A percentile compares a stretch with the other conserved stretches of the same genome.
These are phyloP conservation scores for Poeciliopsis gracilis DNA, from an alignment of 2,797 vertebrate genomes.

Conservation along the genomic window DNA sequence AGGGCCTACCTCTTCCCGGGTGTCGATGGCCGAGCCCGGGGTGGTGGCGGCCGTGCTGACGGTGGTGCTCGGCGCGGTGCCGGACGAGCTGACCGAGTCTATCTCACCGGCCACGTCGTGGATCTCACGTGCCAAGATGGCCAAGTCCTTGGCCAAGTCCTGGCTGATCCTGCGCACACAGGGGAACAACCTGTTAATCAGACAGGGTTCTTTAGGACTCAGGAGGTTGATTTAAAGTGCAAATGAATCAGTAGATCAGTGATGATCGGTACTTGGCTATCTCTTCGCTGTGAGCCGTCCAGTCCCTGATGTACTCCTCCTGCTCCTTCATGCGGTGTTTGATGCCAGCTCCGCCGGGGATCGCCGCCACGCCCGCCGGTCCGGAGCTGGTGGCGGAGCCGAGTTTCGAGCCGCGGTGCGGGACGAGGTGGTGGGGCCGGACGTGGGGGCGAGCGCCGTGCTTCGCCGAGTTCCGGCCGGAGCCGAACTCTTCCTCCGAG, in stretches of 20 bases:
- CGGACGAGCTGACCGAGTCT: constrained; percentile 98
- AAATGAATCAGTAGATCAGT: constrained; percentile 17
- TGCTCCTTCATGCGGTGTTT: constrained; percentile 95
- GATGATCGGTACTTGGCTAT: constrained; percentile 91
- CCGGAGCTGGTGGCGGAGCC: constrained; percentile 21
- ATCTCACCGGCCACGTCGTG: constrained; percentile 99
- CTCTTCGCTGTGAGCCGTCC: constrained; percentile 98
- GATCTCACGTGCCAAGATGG: constrained; percentile 98
- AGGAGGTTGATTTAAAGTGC: constrained; percentile 32
- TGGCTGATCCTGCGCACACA: constrained; percentile 98
- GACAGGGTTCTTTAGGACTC: constrained; percentile 75
- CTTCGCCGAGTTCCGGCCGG: constrained; percentile 92
- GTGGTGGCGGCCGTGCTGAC: constrained; percentile 99
- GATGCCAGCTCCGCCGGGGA: constrained; percentile 80
- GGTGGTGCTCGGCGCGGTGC: constrained; percentile 97
- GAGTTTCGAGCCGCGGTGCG: constrained; percentile 82
- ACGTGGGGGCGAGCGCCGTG: constrained; percentile 87
- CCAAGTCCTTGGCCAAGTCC: constrained; percentile 92
- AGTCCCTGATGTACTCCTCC: constrained; percentile 98
- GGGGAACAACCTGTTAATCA: constrained; percentile 88
- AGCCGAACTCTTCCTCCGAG: constrained; percentile 98
- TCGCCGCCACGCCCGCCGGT: constrained; percentile 35
- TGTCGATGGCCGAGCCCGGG: constrained; percentile 99
- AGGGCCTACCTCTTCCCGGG: constrained; percentile 97
- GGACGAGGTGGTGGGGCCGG: constrained; percentile 76